Evolutionary conservation across 2,113 vertebrate genomes (phyloP).

Genomic region (Callorhinus ursinus): DNA sequence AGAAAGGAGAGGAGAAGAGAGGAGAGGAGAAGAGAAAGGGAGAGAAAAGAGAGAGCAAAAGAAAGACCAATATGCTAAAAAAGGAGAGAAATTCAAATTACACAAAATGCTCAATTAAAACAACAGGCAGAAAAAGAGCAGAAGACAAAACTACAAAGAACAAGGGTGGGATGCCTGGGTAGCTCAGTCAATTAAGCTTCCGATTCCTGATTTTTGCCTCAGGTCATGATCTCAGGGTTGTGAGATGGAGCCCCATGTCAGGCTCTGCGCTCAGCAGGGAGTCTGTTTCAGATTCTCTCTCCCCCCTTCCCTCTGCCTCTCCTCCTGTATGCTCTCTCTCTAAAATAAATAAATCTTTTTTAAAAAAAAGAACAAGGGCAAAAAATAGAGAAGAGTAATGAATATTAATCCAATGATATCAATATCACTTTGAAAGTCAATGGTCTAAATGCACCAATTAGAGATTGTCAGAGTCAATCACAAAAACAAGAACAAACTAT

Average conservation of each 20-base stretch:
- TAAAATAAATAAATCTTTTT: no score
- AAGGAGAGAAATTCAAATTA: background rate
- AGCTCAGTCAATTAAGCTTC: background rate
- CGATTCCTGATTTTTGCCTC: background rate
- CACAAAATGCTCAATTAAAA: background rate
- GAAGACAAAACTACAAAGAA: background rate
- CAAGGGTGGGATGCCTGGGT: background rate
- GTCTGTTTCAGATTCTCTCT: background rate
- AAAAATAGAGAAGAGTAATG: background rate
- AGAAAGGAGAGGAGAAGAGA: background rate
- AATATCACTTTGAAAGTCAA: background rate
- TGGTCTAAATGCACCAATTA: background rate
- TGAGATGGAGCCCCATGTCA: background rate
- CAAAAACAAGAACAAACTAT: background rate
- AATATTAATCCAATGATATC: background rate
- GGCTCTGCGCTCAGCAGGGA: background rate
- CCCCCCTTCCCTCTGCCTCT: background rate
- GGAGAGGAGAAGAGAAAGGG: no score
- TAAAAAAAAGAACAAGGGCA: background rate
- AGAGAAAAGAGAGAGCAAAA: no score
- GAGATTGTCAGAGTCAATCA: background rate
- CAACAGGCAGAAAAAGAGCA: background rate
- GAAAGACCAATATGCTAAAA: background rate
- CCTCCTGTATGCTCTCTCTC: background rate
- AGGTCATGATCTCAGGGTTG: background rate